Evolutionary conservation across 2,888 invertebrate species (phyloP), one percentile per base, ranked within the genome.

Genomic region (Apodemia duryi): DNA sequence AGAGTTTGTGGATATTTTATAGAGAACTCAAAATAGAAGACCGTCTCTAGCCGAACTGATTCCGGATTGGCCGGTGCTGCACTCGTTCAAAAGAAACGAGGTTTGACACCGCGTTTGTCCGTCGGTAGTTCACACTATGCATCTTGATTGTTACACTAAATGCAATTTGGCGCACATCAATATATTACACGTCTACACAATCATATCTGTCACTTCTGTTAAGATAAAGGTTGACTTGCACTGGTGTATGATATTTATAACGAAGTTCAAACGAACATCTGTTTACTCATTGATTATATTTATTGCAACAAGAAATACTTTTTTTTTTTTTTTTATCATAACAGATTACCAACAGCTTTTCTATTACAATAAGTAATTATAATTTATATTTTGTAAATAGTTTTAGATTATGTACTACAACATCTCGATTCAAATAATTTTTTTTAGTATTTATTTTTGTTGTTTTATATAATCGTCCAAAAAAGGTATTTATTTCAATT

Each of bases 61-160:
- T 91, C 98, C 98, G 84, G 98, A 98, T 94, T 98, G 98, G 98
- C 98, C 98, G 84, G 95, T 95, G 86, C 95, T 97, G 86, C 96
- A 96, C 91, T 95, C 95, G 93, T 95, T 95, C 94, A 93, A 93
- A 93, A 95, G 93, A 93, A 94, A 95, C 94, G 96, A 97, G 97
- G 97, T 97, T 96, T 95, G 95, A 94, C 82, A 83, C 79, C 80
- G 82, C 76, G 77, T 73, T 72, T 72, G 70, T 74, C 80, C 82
- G 80, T 79, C 78, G 76, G 76, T 82, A 84, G 83, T 78, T 81
- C 83, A 84, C 88, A 88, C 88, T 81, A 79, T 85, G 89, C 90
- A 91, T 85, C 81, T 82, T 86, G 84, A 81, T 82, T 85, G 82
- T 85, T 81, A 77, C 87, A 88, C 89, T 77, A 78, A 77, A 79